Base-by-base conservation (phyloP, 2,113 vertebrate species). In the Phalacrocorax brasilianus region DNA sequence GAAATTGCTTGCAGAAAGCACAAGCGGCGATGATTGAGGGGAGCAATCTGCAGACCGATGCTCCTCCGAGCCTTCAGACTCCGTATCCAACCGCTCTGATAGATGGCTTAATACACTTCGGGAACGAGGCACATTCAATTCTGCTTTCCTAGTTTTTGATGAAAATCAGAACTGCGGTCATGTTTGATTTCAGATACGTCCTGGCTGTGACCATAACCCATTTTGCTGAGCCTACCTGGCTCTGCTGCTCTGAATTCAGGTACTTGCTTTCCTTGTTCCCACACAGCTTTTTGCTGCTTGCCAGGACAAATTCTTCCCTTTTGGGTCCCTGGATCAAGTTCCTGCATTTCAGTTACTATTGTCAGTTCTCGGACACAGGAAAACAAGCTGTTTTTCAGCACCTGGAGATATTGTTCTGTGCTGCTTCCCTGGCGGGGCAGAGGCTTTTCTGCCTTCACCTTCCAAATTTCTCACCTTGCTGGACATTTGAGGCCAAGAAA, bases 21-120 rank as follows among this genome's bases (percentile, higher is more conserved):
- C 8, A 11, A 35, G 50, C 3, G 2, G 58, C 22, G 27, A 24
- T 83, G 87, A 38, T 63, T 67, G 59, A 68, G 63, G 70, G 85
- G 73, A 47, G 14, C 45, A 63, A 76, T 33, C 59, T 58, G 22
- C 53, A 62, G 73, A 5, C 40, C 32, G 82, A 40, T 0, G 13
- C 44, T 85, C 24, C 74, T 67, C 68, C 0, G 11, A 67, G 52
- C 49, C n/a, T 38, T 67, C 38, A 4, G 56, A 15, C 61, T 71
- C 52, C 1, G 0, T 9, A 28, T 66, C 45, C 62, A 10, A 5
- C 4, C 0, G 0, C 38, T 19, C 88, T 45, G 73, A 50, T 4
- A 2, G 65, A 32, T 49, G 52, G 47, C 15, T 81, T n/a, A 40
- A 68, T 35, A 6, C 35, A n/a, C 17, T 26, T 18, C 0, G 44